Conservation (phyloP, 2,797 vertebrate species). For the Sebastes kiyomatsui region DNA sequence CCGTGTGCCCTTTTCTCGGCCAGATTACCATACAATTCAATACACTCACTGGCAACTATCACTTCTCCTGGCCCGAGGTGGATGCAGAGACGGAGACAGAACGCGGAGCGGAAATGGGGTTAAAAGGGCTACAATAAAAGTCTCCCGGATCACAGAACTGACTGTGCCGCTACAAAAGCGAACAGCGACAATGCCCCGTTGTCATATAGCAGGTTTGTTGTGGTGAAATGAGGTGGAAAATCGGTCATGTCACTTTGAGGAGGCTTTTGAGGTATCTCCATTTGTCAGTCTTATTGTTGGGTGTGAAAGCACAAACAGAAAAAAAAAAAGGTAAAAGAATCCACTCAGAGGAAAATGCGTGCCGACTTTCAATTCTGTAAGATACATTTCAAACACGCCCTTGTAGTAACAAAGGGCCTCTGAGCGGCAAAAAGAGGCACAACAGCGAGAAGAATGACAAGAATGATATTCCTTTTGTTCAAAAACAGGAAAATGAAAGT, state of each 20-base stretch:
- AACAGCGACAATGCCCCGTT: slow-evolving; percentile 6
- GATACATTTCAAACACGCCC: slow-evolving; percentile 61
- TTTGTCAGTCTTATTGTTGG: slow-evolving; percentile 52
- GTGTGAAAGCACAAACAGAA: slow-evolving; percentile 38
- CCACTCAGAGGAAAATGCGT: slow-evolving; percentile 3
- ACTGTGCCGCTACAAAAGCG: slow-evolving; percentile 14
- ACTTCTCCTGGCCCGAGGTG: slow-evolving; percentile 22
- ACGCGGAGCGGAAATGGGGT: slow-evolving; percentile 29
- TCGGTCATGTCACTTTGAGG: slow-evolving; percentile 43
- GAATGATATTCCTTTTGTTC: slow-evolving; percentile 56
- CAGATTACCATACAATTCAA: slow-evolving; percentile 63
- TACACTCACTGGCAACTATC: slow-evolving; percentile 41
- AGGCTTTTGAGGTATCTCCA: slow-evolving; percentile 50
- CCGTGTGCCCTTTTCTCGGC: slow-evolving; percentile 48
- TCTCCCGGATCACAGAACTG: slow-evolving; percentile 35
- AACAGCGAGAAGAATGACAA: slow-evolving; percentile 31
- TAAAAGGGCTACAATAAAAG: slow-evolving; percentile 29
- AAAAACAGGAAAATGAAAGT: slow-evolving; percentile 48
- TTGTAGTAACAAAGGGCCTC: slow-evolving; percentile 51
- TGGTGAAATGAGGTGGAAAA: slow-evolving; percentile 50
- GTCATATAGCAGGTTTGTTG: slow-evolving; percentile 35
- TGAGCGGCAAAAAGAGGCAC: slow-evolving; percentile 22
- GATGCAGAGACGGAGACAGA: slow-evolving; percentile 11
- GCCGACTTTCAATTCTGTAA: slow-evolving; percentile 29
- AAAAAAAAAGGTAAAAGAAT: slow-evolving; percentile 31